These are phyloP conservation scores for Dinothrombium tinctorium DNA, from an alignment of 1,140 invertebrate species.

Conservation along the genomic window DNA sequence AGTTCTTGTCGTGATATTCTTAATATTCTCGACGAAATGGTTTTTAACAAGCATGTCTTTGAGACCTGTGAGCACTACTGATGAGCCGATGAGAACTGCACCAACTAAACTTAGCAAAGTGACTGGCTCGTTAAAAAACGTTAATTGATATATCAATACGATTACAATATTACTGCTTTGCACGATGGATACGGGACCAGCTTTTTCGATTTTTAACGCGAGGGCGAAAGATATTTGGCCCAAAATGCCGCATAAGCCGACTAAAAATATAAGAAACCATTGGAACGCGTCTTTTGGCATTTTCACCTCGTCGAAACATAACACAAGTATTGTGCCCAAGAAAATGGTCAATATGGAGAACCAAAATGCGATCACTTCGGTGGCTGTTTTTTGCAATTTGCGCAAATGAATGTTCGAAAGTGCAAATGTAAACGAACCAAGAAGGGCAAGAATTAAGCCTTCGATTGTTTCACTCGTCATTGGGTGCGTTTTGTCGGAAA, in stretches of 20 bases:
- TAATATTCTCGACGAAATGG: not conserved
- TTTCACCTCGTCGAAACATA: not conserved
- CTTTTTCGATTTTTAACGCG: slow-evolving; percentile 34
- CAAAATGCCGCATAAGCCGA: not conserved
- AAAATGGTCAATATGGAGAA: slow-evolving; percentile 25
- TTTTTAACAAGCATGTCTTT: not conserved
- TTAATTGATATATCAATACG: slow-evolving; percentile 32
- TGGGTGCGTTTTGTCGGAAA: not conserved
- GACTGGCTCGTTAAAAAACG: slow-evolving; percentile 7
- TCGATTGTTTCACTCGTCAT: not conserved
- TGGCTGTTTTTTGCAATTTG: slow-evolving; percentile 57
- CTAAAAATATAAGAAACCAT: not conserved
- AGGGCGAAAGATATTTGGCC: not conserved
- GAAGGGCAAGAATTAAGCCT: not conserved
- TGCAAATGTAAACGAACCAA: not conserved
- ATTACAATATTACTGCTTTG: slow-evolving; percentile 68
- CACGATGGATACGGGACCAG: slow-evolving; percentile 63
- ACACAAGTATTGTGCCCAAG: not conserved
- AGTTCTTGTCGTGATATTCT: not conserved
- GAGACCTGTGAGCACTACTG: not conserved
- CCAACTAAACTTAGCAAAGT: slow-evolving; percentile 6
- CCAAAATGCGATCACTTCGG: slow-evolving; percentile 33
- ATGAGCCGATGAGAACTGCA: slow-evolving; percentile 1
- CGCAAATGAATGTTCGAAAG: slow-evolving; percentile 18
- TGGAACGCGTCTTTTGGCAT: not conserved